Evolutionary conservation across 2,888 invertebrate species (phyloP), one percentile per base, ranked within the genome.

Genomic region (Meghimatium bilineatum): DNA sequence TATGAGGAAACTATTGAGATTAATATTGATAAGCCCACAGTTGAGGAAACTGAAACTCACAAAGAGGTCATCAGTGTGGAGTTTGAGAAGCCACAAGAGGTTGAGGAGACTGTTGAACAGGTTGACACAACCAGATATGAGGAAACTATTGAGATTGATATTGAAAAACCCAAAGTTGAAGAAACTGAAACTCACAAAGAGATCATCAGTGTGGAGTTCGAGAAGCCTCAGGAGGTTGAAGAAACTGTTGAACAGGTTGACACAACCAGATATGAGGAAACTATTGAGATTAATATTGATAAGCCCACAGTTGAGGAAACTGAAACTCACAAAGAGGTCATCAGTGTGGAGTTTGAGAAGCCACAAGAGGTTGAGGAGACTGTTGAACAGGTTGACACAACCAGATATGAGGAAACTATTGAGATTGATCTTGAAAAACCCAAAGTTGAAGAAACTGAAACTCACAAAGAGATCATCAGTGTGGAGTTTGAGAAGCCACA

Each of bases 261-360:
- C 69, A 72, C 78, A 34, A n/a, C 80, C 78, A 23, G 69, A 80
- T 20, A 69, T 23, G 26, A n/a, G 83, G 83, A 56, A 38, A 52
- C 23, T 77, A 86, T 80, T 79, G 75, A 82, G 86, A 87, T 66
- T 87, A 87, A 67, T 88, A 88, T 17, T 44, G 88, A 88, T 69
- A 88, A 88, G 85, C 84, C 71, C 10, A 80, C 78, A 17, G 84
- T 85, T 44, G 44, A 44, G 44, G 12, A 44, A 12, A 44, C 12
- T 44, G 44, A 44, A 44, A 44, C 44, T 44, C 44, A 76, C 85
- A 85, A 85, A 49, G 87, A 86, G 78, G 84, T 85, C 29, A 85
- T 89, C 38, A 67, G 67, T 63, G 75, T 88, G 32, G 85, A 85
- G 38, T 82, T 85, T 32, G 80, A 87, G 74, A 84, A 76, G 44